Base-by-base conservation (phyloP, 2,888 invertebrate genomes). In the Atethmia centrago region DNA sequence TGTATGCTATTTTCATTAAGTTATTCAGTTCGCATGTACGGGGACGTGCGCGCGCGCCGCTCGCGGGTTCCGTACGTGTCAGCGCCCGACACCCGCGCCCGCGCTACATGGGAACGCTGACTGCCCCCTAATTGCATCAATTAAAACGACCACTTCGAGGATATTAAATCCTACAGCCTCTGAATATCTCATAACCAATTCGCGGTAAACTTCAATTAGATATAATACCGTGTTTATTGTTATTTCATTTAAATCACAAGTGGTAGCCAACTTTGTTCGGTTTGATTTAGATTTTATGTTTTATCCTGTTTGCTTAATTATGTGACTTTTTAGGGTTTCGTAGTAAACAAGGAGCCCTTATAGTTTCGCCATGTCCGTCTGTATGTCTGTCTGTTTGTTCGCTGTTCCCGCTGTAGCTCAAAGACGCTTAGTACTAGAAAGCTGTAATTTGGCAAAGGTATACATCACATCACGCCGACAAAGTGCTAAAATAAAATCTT, bases 101-200 rank as follows among this genome's bases (percentile, higher is more conserved):
- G 56, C 74, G 68, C 76, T 66, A 79, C 79, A 85, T 78, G 84
- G 88, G 84, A 86, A 82, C 85, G 81, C 82, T 88, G 90, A 89
- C 88, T 88, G 89, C 87, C 87, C 89, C 90, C 89, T 94, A 93
- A 94, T 92, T 91, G 83, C 91, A 88, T 88, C 91, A 92, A 93
- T 94, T 94, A 93, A 86, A 90, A 88, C 84, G 84, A 88, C 87
- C 88, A 90, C 86, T 91, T 90, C 88, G 71, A 82, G 72, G 85
- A 86, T 85, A 92, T 92, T 91, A 91, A 89, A 89, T 89, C 88
- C 88, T 90, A 92, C 92, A 86, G 90, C 88, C 76, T 76, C 88
- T 86, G 91, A 92, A 92, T 92, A 91, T 88, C 76, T 87, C 86
- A 92, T 91, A 88, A 88, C 82, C 58, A 56, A 79, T 90, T 88